Conservation (phyloP, 2,113 vertebrate species). For the Plecotus auritus region DNA sequence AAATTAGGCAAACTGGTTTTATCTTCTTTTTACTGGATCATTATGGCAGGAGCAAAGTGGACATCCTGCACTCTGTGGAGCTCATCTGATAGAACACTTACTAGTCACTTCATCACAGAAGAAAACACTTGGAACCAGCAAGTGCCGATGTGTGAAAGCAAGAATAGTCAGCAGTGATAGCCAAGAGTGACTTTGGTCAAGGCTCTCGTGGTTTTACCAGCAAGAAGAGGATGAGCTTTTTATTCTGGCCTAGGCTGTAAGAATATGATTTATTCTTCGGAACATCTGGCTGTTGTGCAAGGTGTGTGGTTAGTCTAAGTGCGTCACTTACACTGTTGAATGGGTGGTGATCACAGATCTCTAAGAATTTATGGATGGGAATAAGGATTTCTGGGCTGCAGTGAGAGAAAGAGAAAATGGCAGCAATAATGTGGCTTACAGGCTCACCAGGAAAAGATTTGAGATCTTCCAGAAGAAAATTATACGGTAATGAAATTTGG, state of each 20-base stretch:
- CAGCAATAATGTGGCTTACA: not conserved
- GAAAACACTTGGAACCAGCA: not conserved
- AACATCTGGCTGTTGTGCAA: not conserved
- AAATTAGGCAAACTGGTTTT: not conserved
- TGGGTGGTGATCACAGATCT: not conserved
- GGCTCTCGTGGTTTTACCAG: not conserved
- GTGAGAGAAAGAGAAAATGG: not conserved
- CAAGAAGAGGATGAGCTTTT: not conserved
- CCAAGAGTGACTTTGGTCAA: not conserved
- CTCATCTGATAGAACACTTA: not conserved
- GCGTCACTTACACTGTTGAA: not conserved
- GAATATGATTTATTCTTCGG: not conserved
- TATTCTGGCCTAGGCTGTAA: not conserved
- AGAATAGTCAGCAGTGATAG: not conserved
- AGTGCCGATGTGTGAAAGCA: not conserved
- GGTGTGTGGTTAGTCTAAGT: not conserved
- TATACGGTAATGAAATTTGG: not conserved
- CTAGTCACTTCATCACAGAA: not conserved
- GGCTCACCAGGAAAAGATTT: not conserved
- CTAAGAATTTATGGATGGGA: not conserved
- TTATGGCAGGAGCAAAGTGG: not conserved
- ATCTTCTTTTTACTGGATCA: not conserved
- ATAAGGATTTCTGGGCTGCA: fast-evolving
- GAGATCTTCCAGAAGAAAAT: not conserved
- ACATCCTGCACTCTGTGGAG: not conserved